phyloP scores from a whole-genome alignment of 2,797 vertebrate genomes.

The Molossus alvarezi region DNA sequence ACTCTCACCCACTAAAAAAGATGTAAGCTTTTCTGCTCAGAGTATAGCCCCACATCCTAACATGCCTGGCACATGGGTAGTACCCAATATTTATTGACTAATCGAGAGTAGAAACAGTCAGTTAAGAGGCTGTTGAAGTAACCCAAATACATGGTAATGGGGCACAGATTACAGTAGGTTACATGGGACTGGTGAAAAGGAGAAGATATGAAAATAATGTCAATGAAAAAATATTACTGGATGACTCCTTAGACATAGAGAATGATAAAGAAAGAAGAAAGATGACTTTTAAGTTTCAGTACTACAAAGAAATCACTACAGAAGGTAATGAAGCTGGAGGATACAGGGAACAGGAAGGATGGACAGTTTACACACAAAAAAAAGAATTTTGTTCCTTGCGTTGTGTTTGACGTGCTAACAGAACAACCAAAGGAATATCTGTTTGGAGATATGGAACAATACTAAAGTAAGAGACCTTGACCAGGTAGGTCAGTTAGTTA shows the following conservation, averaged over 20 bases:
- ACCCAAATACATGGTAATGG: background rate
- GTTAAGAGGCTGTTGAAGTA: background rate
- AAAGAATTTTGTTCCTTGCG: background rate
- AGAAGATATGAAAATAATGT: background rate
- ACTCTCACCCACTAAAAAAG: background rate
- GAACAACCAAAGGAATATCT: background rate
- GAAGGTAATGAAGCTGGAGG: background rate
- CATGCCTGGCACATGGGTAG: background rate
- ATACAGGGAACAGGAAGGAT: background rate
- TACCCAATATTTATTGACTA: background rate
- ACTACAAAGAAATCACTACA: constrained; percentile 1
- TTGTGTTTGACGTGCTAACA: background rate
- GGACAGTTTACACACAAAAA: background rate
- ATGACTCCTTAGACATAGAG: background rate
- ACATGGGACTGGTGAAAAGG: background rate
- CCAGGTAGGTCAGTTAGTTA: background rate
- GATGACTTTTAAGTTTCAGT: background rate
- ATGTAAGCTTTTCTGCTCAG: background rate
- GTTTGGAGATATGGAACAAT: background rate
- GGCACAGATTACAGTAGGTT: background rate
- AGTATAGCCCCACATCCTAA: background rate
- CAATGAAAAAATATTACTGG: background rate
- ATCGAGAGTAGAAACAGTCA: background rate
- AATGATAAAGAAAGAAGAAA: background rate
- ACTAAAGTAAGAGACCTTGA: background rate